These are phyloP conservation scores for Tachystola acroxantha DNA, from an alignment of 2,888 invertebrate species.

Conservation along the genomic window DNA sequence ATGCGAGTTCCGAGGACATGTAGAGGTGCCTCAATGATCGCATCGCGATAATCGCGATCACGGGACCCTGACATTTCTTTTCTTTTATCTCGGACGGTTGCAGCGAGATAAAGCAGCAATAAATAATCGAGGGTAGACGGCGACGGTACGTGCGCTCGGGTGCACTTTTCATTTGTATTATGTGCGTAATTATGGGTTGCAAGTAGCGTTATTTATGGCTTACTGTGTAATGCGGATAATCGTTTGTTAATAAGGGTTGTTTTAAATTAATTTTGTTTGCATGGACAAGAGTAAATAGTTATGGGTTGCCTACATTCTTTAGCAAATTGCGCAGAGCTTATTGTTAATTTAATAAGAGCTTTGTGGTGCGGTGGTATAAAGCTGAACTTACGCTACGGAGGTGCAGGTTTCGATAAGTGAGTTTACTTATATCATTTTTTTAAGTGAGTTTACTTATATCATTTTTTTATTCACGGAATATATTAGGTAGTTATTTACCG, in stretches of 20 bases:
- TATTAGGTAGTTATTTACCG: too few relatives aligned
- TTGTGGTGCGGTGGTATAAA: too few relatives aligned
- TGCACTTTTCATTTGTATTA: constrained; percentile 68
- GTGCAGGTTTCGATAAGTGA: too few relatives aligned
- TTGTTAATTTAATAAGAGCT: too few relatives aligned
- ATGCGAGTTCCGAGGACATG: constrained; percentile 11
- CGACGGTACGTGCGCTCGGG: constrained; percentile 55
- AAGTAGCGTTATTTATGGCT: constrained; percentile 49
- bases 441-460: too few relatives aligned
- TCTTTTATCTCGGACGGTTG: constrained; percentile 70
- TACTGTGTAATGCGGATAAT: constrained; percentile 38
- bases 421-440: too few relatives aligned
- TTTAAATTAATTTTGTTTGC: constrained; percentile 35
- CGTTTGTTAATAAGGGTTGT: constrained; percentile 49
- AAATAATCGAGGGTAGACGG: constrained; percentile 65
- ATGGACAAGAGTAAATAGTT: not conserved
- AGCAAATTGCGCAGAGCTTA: too few relatives aligned
- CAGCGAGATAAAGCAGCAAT: constrained; percentile 68
- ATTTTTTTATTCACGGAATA: too few relatives aligned
- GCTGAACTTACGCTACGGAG: too few relatives aligned
- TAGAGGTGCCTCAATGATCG: constrained; percentile 60
- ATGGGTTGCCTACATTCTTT: too few relatives aligned
- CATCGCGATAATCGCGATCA: constrained; percentile 71
- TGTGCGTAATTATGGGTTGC: constrained; percentile 63
- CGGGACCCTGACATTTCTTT: constrained; percentile 67